Evolutionary conservation across 1,140 invertebrate species (phyloP), one percentile per base, ranked within the genome.

Genomic region (Parapsyche elsis): DNA sequence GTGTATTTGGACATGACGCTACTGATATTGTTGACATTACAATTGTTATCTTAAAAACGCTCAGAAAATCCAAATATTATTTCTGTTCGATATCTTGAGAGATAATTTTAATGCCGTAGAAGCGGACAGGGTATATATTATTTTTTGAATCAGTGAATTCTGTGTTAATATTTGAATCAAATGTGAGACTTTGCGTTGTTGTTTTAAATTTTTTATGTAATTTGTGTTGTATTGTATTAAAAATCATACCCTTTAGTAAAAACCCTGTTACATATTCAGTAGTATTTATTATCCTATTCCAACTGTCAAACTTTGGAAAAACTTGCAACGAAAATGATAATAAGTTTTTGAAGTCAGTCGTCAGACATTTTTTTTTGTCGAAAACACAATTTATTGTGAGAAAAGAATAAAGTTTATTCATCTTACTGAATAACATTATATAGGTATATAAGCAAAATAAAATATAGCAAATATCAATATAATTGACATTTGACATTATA

Each of bases 301-400:
- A 67, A 23, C 12, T 4, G 24, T 19, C 14, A 26, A 67, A 67
- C 64, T 67, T 67, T 26, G 19, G 24, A 67, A 67, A 67, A 67
- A 67, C 64, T 67, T 67, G 64, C 12, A 67, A 14, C 9, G 7
- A 61, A 67, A 67, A 67, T 67, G 64, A 67, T 67, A 24, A 67
- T 67, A 67, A 67, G 64, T 26, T 67, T 46, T 26, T 67, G 5
- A 12, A 67, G 64, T 67, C 12, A 30, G 64, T 10, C 10, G 64
- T 10, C 19, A 24, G 12, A 26, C 7, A 1, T 10, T 67, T 67
- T 67, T 67, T 67, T 67, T 12, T 24, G 0, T 23, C 9, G 23
- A 67, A 14, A 26, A 67, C 2, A 67, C 5, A 67, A 67, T 67
- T 26, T 67, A 67, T 67, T 26, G 26, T 26, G 2, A 0, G 2